A percentile compares a stretch with the other conserved stretches of the same genome.
Evolutionary conservation across 2,888 invertebrate genomes (phyloP).

Genomic region (Eupithecia tripunctaria): DNA sequence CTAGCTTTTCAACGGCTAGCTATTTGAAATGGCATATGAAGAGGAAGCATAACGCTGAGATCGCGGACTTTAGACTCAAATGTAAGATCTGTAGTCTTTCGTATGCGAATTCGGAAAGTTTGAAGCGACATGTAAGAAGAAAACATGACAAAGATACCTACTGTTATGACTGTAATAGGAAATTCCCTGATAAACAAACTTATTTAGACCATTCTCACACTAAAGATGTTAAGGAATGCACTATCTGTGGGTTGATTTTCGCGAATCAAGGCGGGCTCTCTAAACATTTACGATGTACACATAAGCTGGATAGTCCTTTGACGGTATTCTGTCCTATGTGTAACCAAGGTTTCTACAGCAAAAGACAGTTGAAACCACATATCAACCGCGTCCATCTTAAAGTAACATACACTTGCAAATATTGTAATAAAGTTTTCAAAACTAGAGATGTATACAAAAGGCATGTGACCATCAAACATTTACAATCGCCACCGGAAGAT

Average conservation of each 20-base stretch:
- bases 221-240: conserved; percentile 69
- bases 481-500: conserved; percentile 45
- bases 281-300: conserved; percentile 72
- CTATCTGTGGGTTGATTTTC: conserved; percentile 73
- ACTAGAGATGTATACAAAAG: conserved; percentile 73
- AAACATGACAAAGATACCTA: conserved; percentile 71
- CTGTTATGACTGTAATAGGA: conserved; percentile 73
- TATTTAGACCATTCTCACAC: conserved; percentile 72
- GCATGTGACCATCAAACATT: conserved; percentile 71
- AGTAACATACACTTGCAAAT: conserved; percentile 70
- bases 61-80: conserved; percentile 71
- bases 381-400: conserved; percentile 73
- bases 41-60: conserved; percentile 72
- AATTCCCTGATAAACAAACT: conserved; percentile 67
- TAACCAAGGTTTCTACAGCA: conserved; percentile 72
- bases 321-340: conserved; percentile 71
- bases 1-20: conserved; percentile 72
- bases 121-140: conserved; percentile 73
- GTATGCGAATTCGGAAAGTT: conserved; percentile 76
- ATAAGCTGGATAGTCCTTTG: conserved; percentile 70
- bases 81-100: conserved; percentile 77
- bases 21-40: conserved; percentile 77
- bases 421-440: conserved; percentile 71
- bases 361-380: conserved; percentile 71
- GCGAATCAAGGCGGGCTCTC: conserved; percentile 71